These are phyloP conservation scores for Nomada fucata DNA, from an alignment of 2,888 invertebrate genomes.

Conservation along the genomic window DNA sequence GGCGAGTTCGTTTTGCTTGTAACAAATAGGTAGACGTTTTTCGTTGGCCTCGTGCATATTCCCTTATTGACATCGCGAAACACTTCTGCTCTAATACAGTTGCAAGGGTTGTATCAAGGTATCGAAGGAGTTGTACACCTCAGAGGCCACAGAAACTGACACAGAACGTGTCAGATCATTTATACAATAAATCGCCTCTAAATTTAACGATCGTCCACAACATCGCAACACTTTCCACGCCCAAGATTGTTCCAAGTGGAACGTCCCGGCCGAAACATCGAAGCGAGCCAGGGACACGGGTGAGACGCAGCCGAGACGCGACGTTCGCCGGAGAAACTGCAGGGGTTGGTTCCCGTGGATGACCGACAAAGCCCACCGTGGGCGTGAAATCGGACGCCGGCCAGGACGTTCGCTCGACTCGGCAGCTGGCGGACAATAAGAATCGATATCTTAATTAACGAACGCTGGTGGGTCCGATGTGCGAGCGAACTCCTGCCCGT, in stretches of 20 bases:
- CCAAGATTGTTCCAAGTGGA: neutral
- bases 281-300: neutral
- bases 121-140: too few species aligned
- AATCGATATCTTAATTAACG: slow-evolving; percentile 84
- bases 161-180: too few species aligned
- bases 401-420: slow-evolving; percentile 77
- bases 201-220: neutral
- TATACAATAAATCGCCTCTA: too few species aligned
- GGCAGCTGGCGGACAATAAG: slow-evolving; percentile 79
- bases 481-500: slow-evolving; percentile 65
- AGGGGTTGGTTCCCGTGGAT: slow-evolving; percentile 62
- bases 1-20: too few species aligned
- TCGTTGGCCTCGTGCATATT: too few species aligned
- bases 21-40: too few species aligned
- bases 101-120: too few species aligned
- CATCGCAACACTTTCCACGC: neutral
- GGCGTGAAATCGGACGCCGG: slow-evolving; percentile 72
- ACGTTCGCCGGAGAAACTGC: slow-evolving; percentile 37
- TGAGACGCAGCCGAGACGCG: slow-evolving; percentile 1
- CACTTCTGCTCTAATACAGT: too few species aligned
- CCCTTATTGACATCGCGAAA: too few species aligned
- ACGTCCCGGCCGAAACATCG: neutral
- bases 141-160: too few species aligned
- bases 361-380: slow-evolving; percentile 67
- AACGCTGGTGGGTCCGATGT: slow-evolving; percentile 75